Percentiles rank a stretch among this genome's conserved stretches.
phyloP scores from a whole-genome alignment of 2,797 vertebrate species.

The Tapera naevia region DNA sequence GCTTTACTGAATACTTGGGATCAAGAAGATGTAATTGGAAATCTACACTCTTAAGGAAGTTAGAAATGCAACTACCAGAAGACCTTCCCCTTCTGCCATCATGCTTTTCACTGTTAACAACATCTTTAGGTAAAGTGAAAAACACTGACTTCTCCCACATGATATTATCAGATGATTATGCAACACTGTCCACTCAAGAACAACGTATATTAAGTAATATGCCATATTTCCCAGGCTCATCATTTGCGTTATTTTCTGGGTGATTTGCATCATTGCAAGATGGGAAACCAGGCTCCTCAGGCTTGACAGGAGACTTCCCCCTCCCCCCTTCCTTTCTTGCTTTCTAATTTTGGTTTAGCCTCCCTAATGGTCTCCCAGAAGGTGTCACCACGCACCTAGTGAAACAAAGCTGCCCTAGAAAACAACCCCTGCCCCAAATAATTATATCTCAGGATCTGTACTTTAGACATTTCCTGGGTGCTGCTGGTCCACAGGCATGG shows the following conservation, averaged over 20 bases:
- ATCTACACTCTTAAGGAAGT: background rate
- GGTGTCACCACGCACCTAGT: background rate
- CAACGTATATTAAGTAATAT: background rate
- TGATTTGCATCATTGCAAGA: background rate
- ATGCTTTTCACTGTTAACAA: background rate
- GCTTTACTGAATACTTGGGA: background rate
- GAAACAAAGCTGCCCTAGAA: background rate
- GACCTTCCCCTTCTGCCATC: background rate
- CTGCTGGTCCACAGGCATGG: background rate
- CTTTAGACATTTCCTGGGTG: background rate
- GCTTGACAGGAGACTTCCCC: background rate
- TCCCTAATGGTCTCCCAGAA: background rate
- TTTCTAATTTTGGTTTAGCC: background rate
- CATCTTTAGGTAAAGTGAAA: background rate
- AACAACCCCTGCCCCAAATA: background rate
- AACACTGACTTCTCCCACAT: background rate
- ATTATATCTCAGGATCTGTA: background rate
- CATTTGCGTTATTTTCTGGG: background rate
- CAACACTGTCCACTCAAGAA: background rate
- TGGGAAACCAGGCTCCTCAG: background rate
- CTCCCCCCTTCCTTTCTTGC: background rate
- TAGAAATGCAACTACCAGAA: background rate
- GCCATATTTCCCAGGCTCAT: background rate
- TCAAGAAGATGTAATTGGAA: background rate
- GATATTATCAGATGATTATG: background rate